phyloP scores from a whole-genome alignment of 2,888 invertebrate genomes.

The Drosophila heteroneura region DNA sequence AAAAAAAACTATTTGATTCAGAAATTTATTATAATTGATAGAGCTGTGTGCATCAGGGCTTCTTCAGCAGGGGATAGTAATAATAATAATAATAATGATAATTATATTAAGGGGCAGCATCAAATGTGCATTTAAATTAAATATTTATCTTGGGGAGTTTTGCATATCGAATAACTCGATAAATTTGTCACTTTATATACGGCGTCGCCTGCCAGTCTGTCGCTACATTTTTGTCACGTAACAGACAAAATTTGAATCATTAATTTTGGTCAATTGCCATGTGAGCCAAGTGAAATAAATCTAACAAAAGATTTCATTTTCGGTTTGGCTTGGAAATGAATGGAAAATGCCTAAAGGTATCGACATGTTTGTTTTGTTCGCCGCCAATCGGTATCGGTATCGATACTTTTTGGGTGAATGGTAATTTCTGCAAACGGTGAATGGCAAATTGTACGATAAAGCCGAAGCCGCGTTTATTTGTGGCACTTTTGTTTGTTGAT shows the following conservation, averaged over 20 bases:
- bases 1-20: slow-evolving; percentile 53
- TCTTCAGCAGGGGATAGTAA: background rate
- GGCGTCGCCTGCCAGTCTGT: background rate
- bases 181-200: background rate
- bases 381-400: slow-evolving; percentile 9
- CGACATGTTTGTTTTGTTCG: background rate
- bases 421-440: slow-evolving; percentile 11
- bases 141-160: background rate
- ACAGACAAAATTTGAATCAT: background rate
- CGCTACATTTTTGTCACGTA: slow-evolving; percentile 17
- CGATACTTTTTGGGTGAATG: background rate
- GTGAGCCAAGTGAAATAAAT: background rate
- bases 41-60: background rate
- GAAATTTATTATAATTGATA: slow-evolving; percentile 38
- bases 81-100: background rate
- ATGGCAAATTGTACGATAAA: slow-evolving; percentile 21
- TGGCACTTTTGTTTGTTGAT: slow-evolving; percentile 7
- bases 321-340: background rate
- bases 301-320: background rate
- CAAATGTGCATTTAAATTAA: slow-evolving; percentile 1
- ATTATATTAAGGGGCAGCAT: background rate
- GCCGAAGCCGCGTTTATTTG: slow-evolving; percentile 36
- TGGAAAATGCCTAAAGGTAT: background rate
- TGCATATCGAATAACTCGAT: slow-evolving; percentile 7
- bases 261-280: background rate